These are phyloP conservation scores for Mycteria americana DNA, from an alignment of 2,797 vertebrate species.

Conservation along the genomic window DNA sequence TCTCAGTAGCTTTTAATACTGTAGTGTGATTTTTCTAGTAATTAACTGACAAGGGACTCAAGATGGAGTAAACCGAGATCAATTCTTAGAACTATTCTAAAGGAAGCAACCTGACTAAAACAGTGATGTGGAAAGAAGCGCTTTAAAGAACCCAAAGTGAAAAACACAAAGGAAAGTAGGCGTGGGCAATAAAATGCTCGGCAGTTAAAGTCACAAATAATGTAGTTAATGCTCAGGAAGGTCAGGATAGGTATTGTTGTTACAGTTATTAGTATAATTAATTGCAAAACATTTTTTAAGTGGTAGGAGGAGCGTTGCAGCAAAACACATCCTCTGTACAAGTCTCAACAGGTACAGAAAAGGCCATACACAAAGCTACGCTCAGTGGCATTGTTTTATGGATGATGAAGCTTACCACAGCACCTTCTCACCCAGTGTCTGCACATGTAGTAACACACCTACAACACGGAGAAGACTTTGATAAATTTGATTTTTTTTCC, in stretches of 20 bases:
- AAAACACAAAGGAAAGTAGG: not conserved
- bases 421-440: not conserved
- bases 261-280: not conserved
- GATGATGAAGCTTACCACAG: not conserved
- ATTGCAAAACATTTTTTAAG: not conserved
- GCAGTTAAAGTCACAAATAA: not conserved
- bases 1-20: not conserved
- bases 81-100: not conserved
- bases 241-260: not conserved
- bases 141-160: fast-evolving
- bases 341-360: not conserved
- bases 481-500: not conserved
- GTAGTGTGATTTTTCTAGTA: not conserved
- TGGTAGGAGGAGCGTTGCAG: not conserved
- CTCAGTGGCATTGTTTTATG: not conserved
- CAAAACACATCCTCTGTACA: not conserved
- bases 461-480: fast-evolving
- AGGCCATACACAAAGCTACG: not conserved
- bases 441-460: not conserved
- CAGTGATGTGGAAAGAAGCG: fast-evolving
- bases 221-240: fast-evolving
- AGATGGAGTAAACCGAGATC: not conserved
- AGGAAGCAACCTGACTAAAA: not conserved
- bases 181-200: fast-evolving
- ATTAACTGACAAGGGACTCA: not conserved